A percentile compares a stretch with the other conserved stretches of the same genome.
Conservation (phyloP, 1,140 invertebrate genomes). For the Drosophila nikananu region DNA sequence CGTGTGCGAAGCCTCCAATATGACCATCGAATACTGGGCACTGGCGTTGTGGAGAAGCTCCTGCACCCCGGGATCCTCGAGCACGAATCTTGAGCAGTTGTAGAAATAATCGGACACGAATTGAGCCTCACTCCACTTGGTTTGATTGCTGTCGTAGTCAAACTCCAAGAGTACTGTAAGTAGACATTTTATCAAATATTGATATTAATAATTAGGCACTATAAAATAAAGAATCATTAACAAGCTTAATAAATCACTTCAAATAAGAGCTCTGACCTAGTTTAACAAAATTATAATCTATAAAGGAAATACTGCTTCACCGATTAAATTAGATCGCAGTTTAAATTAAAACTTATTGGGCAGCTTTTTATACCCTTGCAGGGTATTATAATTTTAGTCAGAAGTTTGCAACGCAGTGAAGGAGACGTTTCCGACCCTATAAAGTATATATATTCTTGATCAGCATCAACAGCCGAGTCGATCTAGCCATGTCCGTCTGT, state of each 20-base stretch:
- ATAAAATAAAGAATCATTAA: background rate
- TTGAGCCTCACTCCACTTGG: constrained; percentile 54
- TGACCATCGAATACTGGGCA: constrained; percentile 63
- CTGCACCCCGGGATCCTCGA: constrained; percentile 55
- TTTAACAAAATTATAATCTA: background rate
- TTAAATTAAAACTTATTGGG: background rate
- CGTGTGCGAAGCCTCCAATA: constrained; percentile 59
- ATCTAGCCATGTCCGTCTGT: no score
- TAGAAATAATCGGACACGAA: constrained; percentile 31
- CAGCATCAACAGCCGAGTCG: no score
- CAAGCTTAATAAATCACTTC: background rate
- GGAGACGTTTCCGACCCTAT: no score
- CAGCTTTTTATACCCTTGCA: background rate
- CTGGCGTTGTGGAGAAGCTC: constrained; percentile 40
- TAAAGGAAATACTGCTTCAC: background rate
- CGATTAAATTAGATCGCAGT: background rate
- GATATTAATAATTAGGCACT: background rate
- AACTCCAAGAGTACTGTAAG: constrained; percentile 10
- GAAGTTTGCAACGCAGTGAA: no score
- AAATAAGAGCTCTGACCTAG: background rate
- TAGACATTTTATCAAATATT: background rate
- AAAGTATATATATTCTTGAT: no score
- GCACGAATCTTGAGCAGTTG: constrained; percentile 41
- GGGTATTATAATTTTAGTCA: no score
- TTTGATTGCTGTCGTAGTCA: background rate